phyloP scores from a whole-genome alignment of 2,113 vertebrate genomes.

The Lophius piscatorius region DNA sequence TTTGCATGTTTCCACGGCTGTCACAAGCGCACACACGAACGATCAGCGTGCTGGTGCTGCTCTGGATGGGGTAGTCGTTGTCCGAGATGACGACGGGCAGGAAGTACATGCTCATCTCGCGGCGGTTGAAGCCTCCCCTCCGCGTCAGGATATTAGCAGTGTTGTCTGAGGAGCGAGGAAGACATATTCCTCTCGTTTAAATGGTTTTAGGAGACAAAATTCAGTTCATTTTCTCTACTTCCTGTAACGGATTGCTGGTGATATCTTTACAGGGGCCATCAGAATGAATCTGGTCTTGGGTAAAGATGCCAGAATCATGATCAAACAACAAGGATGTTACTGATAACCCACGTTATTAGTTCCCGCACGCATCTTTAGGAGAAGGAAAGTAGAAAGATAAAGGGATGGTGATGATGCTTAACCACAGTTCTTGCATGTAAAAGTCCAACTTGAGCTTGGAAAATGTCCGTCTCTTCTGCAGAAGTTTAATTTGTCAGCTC shows the following conservation, averaged over 20 bases:
- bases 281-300: background rate
- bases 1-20: conserved; percentile 88
- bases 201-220: background rate
- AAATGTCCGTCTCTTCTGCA: too few relatives aligned
- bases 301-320: background rate
- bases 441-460: too few relatives aligned
- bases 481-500: too few relatives aligned
- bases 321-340: background rate
- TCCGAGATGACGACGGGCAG: conserved; percentile 95
- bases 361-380: too few relatives aligned
- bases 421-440: too few relatives aligned
- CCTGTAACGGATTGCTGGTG: too few relatives aligned
- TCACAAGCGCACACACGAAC: conserved; percentile 90
- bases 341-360: background rate
- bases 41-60: conserved; percentile 90
- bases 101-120: conserved; percentile 90
- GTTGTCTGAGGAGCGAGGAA: conserved; percentile 84
- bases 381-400: background rate
- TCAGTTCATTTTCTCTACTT: background rate
- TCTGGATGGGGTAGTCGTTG: conserved; percentile 94
- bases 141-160: conserved; percentile 94
- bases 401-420: background rate
- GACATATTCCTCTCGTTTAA: background rate
- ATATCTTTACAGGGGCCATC: too few relatives aligned
- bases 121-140: conserved; percentile 90